Evolutionary conservation across 2,113 vertebrate species (phyloP).

Genomic region (Chloropsis cyanopogon): DNA sequence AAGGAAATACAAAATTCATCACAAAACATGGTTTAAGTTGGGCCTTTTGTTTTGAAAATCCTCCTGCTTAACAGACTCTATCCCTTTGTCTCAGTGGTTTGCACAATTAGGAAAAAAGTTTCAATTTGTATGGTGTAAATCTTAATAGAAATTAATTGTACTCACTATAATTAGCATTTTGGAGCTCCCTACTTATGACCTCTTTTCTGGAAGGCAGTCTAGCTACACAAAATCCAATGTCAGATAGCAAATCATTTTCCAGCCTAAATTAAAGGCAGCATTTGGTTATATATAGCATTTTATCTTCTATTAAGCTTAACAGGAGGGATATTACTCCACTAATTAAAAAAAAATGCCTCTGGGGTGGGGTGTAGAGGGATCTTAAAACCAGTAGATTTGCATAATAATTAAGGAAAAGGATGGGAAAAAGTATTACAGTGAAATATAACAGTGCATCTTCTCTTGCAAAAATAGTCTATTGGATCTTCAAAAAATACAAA

Average conservation of each 20-base stretch:
- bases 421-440: neutral
- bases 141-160: constrained; percentile 15
- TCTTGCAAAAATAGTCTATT: neutral
- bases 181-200: neutral
- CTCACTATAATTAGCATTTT: constrained; percentile 23
- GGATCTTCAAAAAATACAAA: neutral
- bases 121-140: neutral
- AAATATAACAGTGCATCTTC: neutral
- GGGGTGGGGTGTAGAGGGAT: neutral
- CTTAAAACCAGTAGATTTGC: neutral
- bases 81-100: neutral
- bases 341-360: constrained; percentile 33
- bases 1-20: neutral
- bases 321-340: constrained; percentile 16
- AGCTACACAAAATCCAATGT: neutral
- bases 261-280: constrained; percentile 22
- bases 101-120: neutral
- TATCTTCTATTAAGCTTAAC: constrained; percentile 9
- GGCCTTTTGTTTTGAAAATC: neutral
- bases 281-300: constrained; percentile 9
- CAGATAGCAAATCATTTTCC: neutral
- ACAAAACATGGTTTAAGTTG: neutral
- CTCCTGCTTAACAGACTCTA: neutral
- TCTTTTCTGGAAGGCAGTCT: constrained; percentile 24
- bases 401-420: neutral